Evolutionary conservation across 2,113 vertebrate species (phyloP).

Genomic region (Cricetomys ansorgei): DNA sequence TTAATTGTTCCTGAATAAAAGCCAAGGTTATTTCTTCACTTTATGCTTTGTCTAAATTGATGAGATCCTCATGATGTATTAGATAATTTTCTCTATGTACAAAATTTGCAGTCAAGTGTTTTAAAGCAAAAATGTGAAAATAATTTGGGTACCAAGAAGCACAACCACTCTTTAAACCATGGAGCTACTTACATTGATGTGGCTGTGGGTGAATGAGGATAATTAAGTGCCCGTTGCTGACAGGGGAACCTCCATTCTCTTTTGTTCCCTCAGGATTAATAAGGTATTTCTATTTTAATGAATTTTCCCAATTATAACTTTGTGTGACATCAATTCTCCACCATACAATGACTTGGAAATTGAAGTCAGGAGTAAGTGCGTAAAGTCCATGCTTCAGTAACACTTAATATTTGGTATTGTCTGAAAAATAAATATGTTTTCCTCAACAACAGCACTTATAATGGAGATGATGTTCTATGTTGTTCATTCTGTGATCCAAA

Average conservation of each 20-base stretch:
- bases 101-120: neutral
- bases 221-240: neutral
- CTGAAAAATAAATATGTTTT: neutral
- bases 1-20: slow-evolving; percentile 69
- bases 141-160: neutral
- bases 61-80: slow-evolving; percentile 46
- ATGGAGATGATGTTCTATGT: neutral
- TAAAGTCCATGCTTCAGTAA: slow-evolving; percentile 10
- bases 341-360: neutral
- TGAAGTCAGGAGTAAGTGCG: neutral
- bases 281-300: slow-evolving; percentile 10
- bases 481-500: neutral
- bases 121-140: neutral
- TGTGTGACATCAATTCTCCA: neutral
- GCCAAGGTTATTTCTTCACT: neutral
- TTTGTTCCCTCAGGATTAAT: neutral
- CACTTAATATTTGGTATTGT: neutral
- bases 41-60: neutral
- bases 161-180: neutral
- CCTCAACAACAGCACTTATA: neutral
- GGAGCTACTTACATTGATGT: neutral
- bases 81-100: slow-evolving; percentile 31
- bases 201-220: neutral
- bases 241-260: neutral
- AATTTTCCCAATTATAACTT: neutral